Evolutionary conservation across 2,113 vertebrate species (phyloP), one percentile per base, ranked within the genome.

Genomic region (Pteruthius melanotis): DNA sequence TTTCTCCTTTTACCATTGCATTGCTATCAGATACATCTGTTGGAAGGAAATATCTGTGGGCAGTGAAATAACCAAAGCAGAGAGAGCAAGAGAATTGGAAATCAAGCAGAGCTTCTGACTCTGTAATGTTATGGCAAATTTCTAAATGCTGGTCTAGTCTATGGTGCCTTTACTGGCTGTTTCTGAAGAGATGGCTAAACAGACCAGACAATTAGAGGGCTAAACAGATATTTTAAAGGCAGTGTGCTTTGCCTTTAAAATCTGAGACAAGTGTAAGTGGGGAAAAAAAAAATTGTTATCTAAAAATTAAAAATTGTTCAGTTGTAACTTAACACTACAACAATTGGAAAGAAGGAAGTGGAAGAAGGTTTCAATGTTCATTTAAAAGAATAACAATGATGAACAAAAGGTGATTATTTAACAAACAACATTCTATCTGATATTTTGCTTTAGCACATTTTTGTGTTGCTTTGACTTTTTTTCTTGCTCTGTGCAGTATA

Each of bases 21-120:
- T 90, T 96, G 30, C 35, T 26, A 45, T 83, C 77, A 75, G 69
- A 80, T 90, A 27, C n/a, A 81, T 96, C 70, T 94, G 60, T 40
- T 71, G 59, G 37, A 88, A 90, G 27, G 40, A 94, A 87, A 53
- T 60, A 30, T 85, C 54, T 92, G 70, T 96, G 82, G 90, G 54
- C 86, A 70, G 83, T 74, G 89, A 69, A 72, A 90, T 70, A 57
- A 33, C 72, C 87, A 69, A 31, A 92, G 63, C 93, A 76, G 54
- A 49, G 31, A 92, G 91, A 85, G 13, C 33, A 47, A 50, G 35
- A 63, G 26, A 87, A 59, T 23, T 85, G 56, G 75, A 44, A 77
- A 81, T 24, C 40, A 23, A 56, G 60, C 21, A 50, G 71, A 90
- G 11, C 40, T 87, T 68, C 69, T 85, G 57, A 53, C 33, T 93